A percentile compares a stretch with the other conserved stretches of the same genome.
Evolutionary conservation across 2,888 invertebrate species (phyloP).

Genomic region (Acanthosoma haemorrhoidale): DNA sequence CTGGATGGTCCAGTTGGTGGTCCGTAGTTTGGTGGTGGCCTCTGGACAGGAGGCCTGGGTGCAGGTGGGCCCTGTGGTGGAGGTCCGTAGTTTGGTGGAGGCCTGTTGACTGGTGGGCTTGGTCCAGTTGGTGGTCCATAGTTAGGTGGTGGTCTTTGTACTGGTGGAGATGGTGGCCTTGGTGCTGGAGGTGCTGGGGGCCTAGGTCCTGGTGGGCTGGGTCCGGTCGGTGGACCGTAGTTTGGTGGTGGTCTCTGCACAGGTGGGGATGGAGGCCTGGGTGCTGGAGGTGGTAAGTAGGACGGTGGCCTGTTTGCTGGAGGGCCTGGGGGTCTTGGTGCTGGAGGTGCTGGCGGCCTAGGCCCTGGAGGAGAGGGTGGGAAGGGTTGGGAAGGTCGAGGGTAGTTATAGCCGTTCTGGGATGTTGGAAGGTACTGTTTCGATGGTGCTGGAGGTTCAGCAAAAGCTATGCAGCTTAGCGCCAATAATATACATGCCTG

Average conservation of each 20-base stretch:
- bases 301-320: slow-evolving; percentile 13
- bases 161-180: slow-evolving; percentile 33
- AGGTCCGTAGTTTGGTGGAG: slow-evolving; percentile 17
- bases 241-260: slow-evolving; percentile 44
- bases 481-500: slow-evolving; percentile 23
- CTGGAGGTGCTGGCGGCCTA: slow-evolving; percentile 34
- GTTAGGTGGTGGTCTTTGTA: neutral
- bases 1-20: slow-evolving; percentile 26
- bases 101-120: neutral
- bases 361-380: slow-evolving; percentile 37
- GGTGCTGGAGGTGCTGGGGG: slow-evolving; percentile 36
- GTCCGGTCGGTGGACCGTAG: slow-evolving; percentile 32
- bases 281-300: slow-evolving; percentile 24
- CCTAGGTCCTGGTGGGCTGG: slow-evolving; percentile 33
- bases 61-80: slow-evolving; percentile 15
- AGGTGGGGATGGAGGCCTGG: slow-evolving; percentile 31
- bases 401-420: slow-evolving; percentile 51
- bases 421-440: slow-evolving; percentile 72
- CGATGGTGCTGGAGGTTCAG: slow-evolving; percentile 44
- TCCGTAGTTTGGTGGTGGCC: slow-evolving; percentile 38
- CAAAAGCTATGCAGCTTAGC: slow-evolving; percentile 28
- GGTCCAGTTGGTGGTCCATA: neutral
- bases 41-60: neutral
- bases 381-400: neutral
- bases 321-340: slow-evolving; percentile 31